Conservation (phyloP, 2,888 invertebrate genomes). For the Scaeva pyrastri region DNA sequence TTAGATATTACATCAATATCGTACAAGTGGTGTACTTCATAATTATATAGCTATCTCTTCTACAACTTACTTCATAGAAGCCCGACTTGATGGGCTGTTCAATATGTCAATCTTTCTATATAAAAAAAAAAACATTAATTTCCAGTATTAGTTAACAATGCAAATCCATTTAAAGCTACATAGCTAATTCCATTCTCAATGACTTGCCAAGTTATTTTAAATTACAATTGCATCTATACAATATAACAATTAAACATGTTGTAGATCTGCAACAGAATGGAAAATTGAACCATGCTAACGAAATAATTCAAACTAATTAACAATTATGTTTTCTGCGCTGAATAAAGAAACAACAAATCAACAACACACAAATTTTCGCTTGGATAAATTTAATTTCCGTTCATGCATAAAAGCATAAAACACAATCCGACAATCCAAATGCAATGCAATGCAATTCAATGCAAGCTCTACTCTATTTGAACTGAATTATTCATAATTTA, state of each 20-base stretch:
- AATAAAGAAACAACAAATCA: constrained; percentile 16
- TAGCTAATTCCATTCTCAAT: neutral
- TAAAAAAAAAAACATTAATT: no score
- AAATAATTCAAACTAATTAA: constrained; percentile 40
- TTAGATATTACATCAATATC: no score
- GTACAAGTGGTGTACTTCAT: no score
- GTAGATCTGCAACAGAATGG: neutral
- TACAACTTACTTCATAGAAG: no score
- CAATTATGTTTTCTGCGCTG: constrained; percentile 3
- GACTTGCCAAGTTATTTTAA: neutral
- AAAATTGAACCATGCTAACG: constrained; percentile 21
- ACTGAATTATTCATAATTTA: constrained; percentile 41
- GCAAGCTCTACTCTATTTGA: no score
- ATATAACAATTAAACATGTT: constrained; percentile 12
- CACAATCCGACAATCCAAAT: neutral
- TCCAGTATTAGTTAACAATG: no score
- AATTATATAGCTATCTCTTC: no score
- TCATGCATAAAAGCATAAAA: constrained; percentile 46
- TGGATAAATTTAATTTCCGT: constrained; percentile 30
- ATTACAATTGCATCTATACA: neutral
- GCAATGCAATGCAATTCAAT: neutral
- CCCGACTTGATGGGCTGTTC: no score
- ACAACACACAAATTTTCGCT: constrained; percentile 20
- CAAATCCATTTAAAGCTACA: no score
- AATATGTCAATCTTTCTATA: no score